Evolutionary conservation across 2,113 vertebrate species (phyloP), one percentile per base, ranked within the genome.

Genomic region (Xyrauchen texanus): DNA sequence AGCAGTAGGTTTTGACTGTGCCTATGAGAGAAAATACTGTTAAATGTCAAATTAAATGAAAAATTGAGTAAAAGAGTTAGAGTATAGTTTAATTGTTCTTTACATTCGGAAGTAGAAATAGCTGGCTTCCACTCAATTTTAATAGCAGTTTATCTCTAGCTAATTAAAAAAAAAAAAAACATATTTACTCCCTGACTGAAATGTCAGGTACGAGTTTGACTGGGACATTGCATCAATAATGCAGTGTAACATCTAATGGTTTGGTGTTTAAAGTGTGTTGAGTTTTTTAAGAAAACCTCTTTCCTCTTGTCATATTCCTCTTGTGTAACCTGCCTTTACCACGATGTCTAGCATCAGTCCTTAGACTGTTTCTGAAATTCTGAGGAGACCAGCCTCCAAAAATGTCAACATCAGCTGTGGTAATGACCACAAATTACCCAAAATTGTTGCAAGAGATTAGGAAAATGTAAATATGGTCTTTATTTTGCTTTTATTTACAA

Each of bases 341-440:
- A n/a, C 7, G 46, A 46, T 65, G 76, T 84, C 82, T 76, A 81
- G 72, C 65, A 53, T 60, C 53, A 79, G 85, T 85, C 79, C 81
- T 82, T 81, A 65, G 49, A 58, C 81, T 72, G 81, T 88, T 87
- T 81, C 76, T 84, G 74, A 63, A 77, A 68, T 81, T 77, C 68
- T 69, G 58, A 69, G 46, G 5, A 73, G 67, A 80, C 62, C 21
- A 34, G 21, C 21, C 21, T 34, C 21, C 21, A 57, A 77, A 60
- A 80, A 71, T 76, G 21, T 72, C 68, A 46, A 80, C 78, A 83
- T 83, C 70, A 75, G 58, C 44, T 76, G 60, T 52, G 65, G 70
- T 42, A 73, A 51, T 60, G 47, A 72, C 70, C 55, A 61, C 68
- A 68, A 55, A 34, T 34, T 34, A 34, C 21, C 21, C 21, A 34